Base-by-base conservation (phyloP, 2,888 invertebrate species). In the Tineola bisselliella region DNA sequence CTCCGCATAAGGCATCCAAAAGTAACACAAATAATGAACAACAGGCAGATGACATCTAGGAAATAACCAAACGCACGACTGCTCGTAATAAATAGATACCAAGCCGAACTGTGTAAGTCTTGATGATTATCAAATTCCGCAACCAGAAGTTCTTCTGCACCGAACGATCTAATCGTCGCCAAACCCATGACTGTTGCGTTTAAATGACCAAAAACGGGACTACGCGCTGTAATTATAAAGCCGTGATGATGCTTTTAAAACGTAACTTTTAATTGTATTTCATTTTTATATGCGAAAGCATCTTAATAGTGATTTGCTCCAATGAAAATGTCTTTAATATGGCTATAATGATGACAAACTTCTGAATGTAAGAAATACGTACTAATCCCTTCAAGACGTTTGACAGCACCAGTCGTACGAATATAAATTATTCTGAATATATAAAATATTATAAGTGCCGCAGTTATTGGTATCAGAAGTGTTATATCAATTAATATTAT, bases 121-220 rank as follows among this genome's bases (percentile, higher is more conserved):
- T 91, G 91, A 62, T 84, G 90, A 65, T 69, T 76, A 66, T 81
- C 87, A 72, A 90, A 90, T 68, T 91, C 89, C 12, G 79, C 74
- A 1, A 84, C 81, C 59, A 95, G 87, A 6, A 91, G 89, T 1
- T 84, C 69, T 74, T 94, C 90, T 0, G 92, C 92, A 1, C 89
- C 88, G 68, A 91, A 94, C 0, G 95, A 93, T 62, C 96, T 83
- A 56, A 96, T 93, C 0, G 95, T 94, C 0, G 93, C 90, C 18
- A 96, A 76, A 0, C 96, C 96, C 66, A 92, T 90, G 2, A 96
- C 84, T 0, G 93, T 92, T 8, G 94, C 92, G 70, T 91, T 93
- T 43, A 96, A 81, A 74, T 95, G 95, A 0, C 93, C 90, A 73
- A 94, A 95, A 0, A 96, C 92, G 0, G 96, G 96, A 70, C 94